Evolutionary conservation across 2,888 invertebrate species (phyloP).

Genomic region (Lasioglossum vierecki): DNA sequence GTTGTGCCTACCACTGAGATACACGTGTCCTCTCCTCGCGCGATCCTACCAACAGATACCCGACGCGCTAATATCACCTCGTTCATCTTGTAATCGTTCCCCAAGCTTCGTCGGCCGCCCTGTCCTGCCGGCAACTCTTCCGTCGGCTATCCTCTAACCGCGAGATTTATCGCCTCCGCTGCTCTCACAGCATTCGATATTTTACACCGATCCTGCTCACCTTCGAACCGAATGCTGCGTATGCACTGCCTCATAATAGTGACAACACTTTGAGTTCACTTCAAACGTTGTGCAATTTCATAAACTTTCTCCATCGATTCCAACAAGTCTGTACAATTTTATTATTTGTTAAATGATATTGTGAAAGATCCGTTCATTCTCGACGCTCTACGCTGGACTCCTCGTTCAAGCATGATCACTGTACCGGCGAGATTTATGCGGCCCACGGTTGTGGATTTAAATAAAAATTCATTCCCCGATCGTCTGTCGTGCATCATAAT

Average conservation of each 20-base stretch:
- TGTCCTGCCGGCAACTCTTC: background rate
- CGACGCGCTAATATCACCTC: constrained; percentile 27
- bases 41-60: constrained; percentile 31
- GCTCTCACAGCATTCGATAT: background rate
- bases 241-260: background rate
- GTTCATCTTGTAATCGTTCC: constrained; percentile 41
- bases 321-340: background rate
- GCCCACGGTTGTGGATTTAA: background rate
- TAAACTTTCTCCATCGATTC: background rate
- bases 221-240: background rate
- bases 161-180: background rate
- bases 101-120: background rate
- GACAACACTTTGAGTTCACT: background rate
- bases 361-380: background rate
- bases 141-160: background rate
- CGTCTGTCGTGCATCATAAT: background rate
- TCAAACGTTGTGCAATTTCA: background rate
- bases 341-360: background rate
- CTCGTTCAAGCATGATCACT: background rate
- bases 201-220: background rate
- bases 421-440: background rate
- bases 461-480: background rate
- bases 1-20: background rate
- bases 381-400: background rate
- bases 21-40: constrained; percentile 40